Evolutionary conservation across 1,140 invertebrate species (phyloP).

Genomic region (Conopomorpha cramerella): DNA sequence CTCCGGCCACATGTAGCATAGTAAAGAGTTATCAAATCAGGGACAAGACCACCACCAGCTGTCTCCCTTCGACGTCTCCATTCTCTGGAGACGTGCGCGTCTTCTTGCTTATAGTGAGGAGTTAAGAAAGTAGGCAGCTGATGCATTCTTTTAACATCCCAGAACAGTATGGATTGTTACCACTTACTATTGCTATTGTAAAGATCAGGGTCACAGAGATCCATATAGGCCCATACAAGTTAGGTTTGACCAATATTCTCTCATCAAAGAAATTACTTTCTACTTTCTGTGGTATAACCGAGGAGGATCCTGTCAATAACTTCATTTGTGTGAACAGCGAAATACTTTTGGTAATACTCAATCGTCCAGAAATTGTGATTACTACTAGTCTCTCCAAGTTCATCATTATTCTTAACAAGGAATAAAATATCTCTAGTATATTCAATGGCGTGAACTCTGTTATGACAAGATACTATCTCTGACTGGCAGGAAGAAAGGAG

Average conservation of each 20-base stretch:
- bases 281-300: conserved; percentile 78
- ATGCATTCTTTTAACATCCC: too few relatives aligned
- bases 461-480: too few relatives aligned
- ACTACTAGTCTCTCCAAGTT: conserved; percentile 16
- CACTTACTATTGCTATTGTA: conserved; percentile 91
- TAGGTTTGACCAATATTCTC: conserved; percentile 87
- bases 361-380: conserved; percentile 81
- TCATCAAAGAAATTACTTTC: conserved; percentile 78
- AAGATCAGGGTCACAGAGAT: conserved; percentile 90
- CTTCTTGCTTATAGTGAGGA: conserved; percentile 77
- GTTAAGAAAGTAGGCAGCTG: too few relatives aligned
- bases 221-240: conserved; percentile 98
- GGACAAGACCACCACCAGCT: too few relatives aligned
- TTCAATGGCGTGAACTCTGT: too few relatives aligned
- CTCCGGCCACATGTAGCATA: too few relatives aligned
- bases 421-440: conserved; percentile 35
- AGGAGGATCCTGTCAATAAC: conserved; percentile 83
- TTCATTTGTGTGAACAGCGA: conserved; percentile 90
- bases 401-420: conserved; percentile 24
- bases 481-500: too few relatives aligned
- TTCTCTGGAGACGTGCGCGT: conserved; percentile 62
- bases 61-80: too few relatives aligned
- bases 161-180: conserved; percentile 93
- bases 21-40: too few relatives aligned
- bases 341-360: conserved; percentile 94